Evolutionary conservation across 2,888 invertebrate species (phyloP), one percentile per base, ranked within the genome.

Genomic region (Timandra comae): DNA sequence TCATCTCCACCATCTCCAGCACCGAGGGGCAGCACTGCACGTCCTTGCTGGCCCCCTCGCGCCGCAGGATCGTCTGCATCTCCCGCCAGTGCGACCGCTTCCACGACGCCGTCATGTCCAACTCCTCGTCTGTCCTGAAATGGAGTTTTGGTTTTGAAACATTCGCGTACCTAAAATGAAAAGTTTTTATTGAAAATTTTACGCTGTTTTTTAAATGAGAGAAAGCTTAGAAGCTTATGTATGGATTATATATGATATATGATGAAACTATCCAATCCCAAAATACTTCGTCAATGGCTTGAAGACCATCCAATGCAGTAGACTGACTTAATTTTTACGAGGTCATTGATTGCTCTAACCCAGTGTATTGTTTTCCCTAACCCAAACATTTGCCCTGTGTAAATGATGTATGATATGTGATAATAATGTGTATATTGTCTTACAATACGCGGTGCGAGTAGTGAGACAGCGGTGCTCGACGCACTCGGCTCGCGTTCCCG

Each of bases 21-120:
- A 91, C 88, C 13, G 93, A 90, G 24, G 95, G 95, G 74, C 95
- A 96, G 78, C 96, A 96, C 64, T 94, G 93, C 38, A 90, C 89
- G 12, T 70, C 71, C 52, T 67, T 84, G 59, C 27, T 50, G 16
- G 3, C 16, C 28, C 87, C 81, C 63, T 89, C 89, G 39, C 75
- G 71, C 38, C 86, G 78, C 52, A 92, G 76, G 49, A 90, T 80
- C 57, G 80, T 69, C 70, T 90, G 90, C 86, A 91, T 90, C 66
- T 91, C 89, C 49, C 88, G 88, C 79, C 89, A 72, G 78, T 88
- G 81, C 76, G 86, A 74, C 72, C 88, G 73, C 66, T 87, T 82
- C 86, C 84, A 87, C 63, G 76, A 68, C 50, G 67, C 76, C 56
- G 70, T 71, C 53, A 73, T 69, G 50, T 78, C 79, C 34, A 68